A percentile compares a stretch with the other conserved stretches of the same genome.
These are phyloP conservation scores for Mylabris sibirica DNA, from an alignment of 2,888 invertebrate species.

Conservation along the genomic window DNA sequence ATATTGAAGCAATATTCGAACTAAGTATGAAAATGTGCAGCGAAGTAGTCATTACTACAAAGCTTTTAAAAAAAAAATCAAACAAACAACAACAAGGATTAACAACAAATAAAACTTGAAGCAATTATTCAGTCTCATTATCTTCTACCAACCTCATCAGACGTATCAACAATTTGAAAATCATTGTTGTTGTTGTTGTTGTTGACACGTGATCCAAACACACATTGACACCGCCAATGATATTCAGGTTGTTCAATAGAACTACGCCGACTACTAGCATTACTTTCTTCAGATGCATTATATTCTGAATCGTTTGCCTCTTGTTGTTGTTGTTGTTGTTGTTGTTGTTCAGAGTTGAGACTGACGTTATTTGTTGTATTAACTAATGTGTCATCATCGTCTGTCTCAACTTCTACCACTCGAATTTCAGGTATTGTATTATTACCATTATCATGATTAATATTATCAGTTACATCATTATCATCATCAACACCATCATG, in stretches of 20 bases:
- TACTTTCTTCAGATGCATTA: constrained; percentile 58
- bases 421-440: constrained; percentile 32
- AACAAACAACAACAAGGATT: constrained; percentile 6
- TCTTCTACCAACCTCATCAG: constrained; percentile 30
- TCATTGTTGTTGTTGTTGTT: constrained; percentile 23
- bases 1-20: neutral
- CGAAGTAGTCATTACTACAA: neutral
- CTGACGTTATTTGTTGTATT: constrained; percentile 5
- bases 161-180: constrained; percentile 28
- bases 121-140: constrained; percentile 4
- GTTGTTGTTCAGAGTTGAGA: constrained; percentile 7
- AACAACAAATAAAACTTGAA: neutral
- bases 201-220: constrained; percentile 29
- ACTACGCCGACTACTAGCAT: constrained; percentile 51
- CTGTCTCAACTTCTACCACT: constrained; percentile 13
- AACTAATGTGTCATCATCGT: constrained; percentile 2
- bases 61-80: neutral
- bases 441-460: neutral
- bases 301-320: constrained; percentile 54
- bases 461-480: neutral
- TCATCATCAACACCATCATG: neutral
- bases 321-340: constrained; percentile 32
- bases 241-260: constrained; percentile 40
- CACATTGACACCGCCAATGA: constrained; percentile 22
- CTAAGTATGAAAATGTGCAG: neutral